Conservation (phyloP, 2,888 invertebrate species). For the Platynereis dumerilii region DNA sequence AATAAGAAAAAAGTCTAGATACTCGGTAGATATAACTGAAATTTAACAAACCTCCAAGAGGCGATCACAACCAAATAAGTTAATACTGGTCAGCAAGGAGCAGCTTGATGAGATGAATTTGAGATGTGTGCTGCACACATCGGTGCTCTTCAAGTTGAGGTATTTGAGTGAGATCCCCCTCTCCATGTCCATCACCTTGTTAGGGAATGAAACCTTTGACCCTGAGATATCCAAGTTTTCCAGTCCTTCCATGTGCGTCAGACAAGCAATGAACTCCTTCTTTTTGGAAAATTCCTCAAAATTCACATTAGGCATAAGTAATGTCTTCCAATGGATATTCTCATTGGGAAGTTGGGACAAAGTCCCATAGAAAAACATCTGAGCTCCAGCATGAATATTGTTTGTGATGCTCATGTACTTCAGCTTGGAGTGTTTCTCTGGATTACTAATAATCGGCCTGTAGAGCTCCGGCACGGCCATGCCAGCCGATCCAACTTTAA, state of each 20-base stretch:
- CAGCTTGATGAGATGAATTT: constrained; percentile 47
- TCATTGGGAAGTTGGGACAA: constrained; percentile 50
- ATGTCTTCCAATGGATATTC: constrained; percentile 42
- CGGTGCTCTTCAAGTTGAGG: constrained; percentile 51
- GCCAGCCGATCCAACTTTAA: constrained; percentile 54
- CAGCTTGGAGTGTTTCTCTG: constrained; percentile 46
- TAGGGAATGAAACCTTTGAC: constrained; percentile 43
- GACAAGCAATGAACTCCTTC: constrained; percentile 42
- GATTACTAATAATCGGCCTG: constrained; percentile 51
- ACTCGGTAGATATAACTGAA: too few relatives aligned
- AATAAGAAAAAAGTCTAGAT: too few relatives aligned
- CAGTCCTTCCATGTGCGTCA: constrained; percentile 40
- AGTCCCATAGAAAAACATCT: constrained; percentile 59
- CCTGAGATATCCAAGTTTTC: constrained; percentile 45
- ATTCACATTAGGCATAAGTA: constrained; percentile 52
- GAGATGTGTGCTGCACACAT: constrained; percentile 45
- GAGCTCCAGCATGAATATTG: constrained; percentile 56
- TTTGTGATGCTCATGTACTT: constrained; percentile 52
- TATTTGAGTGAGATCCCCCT: constrained; percentile 41
- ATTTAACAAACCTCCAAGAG: constrained; percentile 10
- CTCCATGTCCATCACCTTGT: constrained; percentile 35
- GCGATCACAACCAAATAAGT: constrained; percentile 45
- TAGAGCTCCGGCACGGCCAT: constrained; percentile 54
- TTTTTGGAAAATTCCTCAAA: constrained; percentile 44
- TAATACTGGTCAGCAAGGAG: constrained; percentile 51